Base-by-base conservation (phyloP, 2,888 invertebrate species). In the Leptopilina myrica region DNA sequence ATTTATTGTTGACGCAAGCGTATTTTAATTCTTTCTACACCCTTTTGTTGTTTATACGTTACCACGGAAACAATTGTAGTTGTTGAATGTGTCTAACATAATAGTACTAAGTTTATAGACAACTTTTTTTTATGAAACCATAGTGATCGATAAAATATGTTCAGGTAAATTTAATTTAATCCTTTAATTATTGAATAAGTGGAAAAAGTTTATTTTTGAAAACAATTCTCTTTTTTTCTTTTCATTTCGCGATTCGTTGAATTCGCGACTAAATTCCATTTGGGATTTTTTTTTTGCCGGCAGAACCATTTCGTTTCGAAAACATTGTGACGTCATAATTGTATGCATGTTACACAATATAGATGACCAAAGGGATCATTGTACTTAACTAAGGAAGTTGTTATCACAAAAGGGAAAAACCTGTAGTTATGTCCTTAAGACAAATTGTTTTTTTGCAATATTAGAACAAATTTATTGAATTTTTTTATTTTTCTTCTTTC, bases 41-140 rank as follows among this genome's bases (percentile, higher is more conserved):
- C 15, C 56, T 73, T 84, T 82, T 87, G 87, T 85, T 87, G 84
- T 84, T 87, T 87, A 86, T 85, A 84, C 78, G 88, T 88, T 84
- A 85, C 86, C 86, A 88, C 87, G 86, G 86, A 82, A 82, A 88
- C 88, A 80, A 75, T 82, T 82, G 69, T 76, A 81, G 64, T 83
- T 80, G 78, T 82, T 84, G 76, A 78, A 33, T 80, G 65, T 80
- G 43, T 8, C 9, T 49, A 49, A 49, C 49, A 79, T 77, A 64
- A 66, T 76, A 64, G n/a, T 76, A 75, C 76, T 67, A 65, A 40
- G 65, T 49, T 59, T 14, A 49, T 15, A 43, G 49, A 11, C 49
- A 49, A 62, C 9, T 56, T 76, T 76, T 81, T 82, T 62, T 66
- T 77, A 49, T 49, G 49, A 49, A 49, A 78, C 75, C 53, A 33